These are phyloP conservation scores for Pseudochirops corinnae DNA, from an alignment of 2,797 vertebrate species.

Conservation along the genomic window DNA sequence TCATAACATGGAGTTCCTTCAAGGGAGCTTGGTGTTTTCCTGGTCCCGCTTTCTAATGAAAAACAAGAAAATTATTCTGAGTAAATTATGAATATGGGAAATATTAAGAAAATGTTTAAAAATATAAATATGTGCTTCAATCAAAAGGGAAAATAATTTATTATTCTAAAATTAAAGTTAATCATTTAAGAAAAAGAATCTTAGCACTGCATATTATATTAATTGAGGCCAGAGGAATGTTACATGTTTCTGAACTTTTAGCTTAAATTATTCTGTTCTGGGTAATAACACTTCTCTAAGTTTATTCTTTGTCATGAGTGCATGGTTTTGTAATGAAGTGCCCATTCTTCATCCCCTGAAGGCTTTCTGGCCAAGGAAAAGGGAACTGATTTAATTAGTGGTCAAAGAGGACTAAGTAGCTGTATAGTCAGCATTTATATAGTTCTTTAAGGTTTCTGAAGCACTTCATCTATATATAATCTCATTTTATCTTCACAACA, in stretches of 20 bases:
- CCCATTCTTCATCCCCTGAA: background rate
- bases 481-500: background rate
- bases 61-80: conserved; percentile 43
- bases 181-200: conserved; percentile 21
- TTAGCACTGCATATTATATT: background rate
- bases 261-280: background rate
- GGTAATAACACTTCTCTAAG: background rate
- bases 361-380: background rate
- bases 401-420: background rate
- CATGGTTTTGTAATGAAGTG: background rate
- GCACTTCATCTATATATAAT: background rate
- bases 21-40: conserved; percentile 77
- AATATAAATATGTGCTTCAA: background rate
- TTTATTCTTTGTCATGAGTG: background rate
- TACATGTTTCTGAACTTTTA: background rate
- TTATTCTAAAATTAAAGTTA: conserved; percentile 27
- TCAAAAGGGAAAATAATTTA: background rate
- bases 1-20: conserved; percentile 85
- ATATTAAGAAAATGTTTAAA: background rate
- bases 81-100: background rate
- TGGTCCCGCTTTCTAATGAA: conserved; percentile 80
- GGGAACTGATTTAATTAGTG: background rate
- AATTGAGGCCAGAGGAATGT: background rate
- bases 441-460: background rate
- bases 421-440: background rate